phyloP scores from a whole-genome alignment of 2,797 vertebrate species.

The Pempheris klunzingeri region DNA sequence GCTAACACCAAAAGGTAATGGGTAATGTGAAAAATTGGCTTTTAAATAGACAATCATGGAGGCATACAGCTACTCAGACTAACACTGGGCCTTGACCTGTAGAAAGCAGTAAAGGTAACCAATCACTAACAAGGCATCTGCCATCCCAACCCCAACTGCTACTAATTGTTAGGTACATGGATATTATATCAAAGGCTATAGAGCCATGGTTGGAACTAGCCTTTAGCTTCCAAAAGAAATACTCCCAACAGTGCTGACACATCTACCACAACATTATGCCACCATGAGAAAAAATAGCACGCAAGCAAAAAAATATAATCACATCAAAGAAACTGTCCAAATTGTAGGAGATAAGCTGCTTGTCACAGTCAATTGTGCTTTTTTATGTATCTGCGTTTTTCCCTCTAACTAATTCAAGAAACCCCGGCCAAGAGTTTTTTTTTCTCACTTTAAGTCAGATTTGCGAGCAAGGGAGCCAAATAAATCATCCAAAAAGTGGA shows the following conservation, averaged over 20 bases:
- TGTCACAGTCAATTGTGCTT: conserved; percentile 56
- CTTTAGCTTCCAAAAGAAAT: neutral
- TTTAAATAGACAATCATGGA: neutral
- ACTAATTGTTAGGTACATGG: neutral
- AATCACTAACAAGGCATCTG: neutral
- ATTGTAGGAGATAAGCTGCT: conserved; percentile 58
- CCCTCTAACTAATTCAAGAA: conserved; percentile 34
- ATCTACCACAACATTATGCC: conserved; percentile 22
- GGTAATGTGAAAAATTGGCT: neutral
- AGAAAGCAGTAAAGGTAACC: conserved; percentile 5
- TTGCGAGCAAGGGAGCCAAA: conserved; percentile 24
- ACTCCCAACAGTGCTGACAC: neutral
- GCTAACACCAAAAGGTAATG: neutral
- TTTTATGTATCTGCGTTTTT: conserved; percentile 57
- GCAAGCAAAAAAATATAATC: conserved; percentile 39
- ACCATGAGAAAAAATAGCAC: neutral
- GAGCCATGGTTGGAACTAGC: neutral
- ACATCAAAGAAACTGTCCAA: conserved; percentile 53
- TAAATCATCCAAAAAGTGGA: conserved; percentile 19
- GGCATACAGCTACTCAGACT: neutral
- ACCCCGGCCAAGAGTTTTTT: conserved; percentile 30
- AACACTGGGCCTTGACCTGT: neutral
- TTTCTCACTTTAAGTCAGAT: conserved; percentile 19
- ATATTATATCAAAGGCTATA: conserved; percentile 6
- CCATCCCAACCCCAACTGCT: neutral